Base-by-base conservation (phyloP, 2,888 invertebrate genomes). In the Tridacna gigas region DNA sequence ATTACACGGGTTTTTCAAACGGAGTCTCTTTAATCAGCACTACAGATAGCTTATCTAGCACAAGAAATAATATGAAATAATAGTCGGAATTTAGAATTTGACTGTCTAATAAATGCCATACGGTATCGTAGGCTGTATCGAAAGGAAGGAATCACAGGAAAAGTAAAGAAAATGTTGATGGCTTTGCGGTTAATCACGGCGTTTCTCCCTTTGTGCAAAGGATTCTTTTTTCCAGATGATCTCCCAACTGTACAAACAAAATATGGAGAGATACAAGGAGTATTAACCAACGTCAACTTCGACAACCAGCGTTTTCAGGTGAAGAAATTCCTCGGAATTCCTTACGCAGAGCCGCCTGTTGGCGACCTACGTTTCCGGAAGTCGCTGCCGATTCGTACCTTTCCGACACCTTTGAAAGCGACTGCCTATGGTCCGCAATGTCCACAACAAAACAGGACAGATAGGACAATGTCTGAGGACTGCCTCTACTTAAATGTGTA, bases 401-500 rank as follows among this genome's bases (percentile, higher is more conserved):
- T 22, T 45, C 47, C 48, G 20, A 25, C 74, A 25, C 74, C 74
- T 60, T 79, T 74, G 26, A 15, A 15, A 18, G 79, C 79, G 9
- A 22, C 22, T 18, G 4, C n/a, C 7, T 74, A 56, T 28, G 74
- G 74, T 45, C 66, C 66, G 25, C n/a, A 15, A 0, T 79, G 79
- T 48, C 79, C 74, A 1, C 67, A 67, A 51, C 45, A 15, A n/a
- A 26, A 11, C 20, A 13, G 4, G 12, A 15, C 20, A 28, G 15
- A 28, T 45, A 56, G 0, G 7, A 18, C 13, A 15, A 65, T 56
- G 56, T 74, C 74, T 18, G 89, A 89, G 67, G 89, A 88, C 69
- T 89, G 88, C 56, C 81, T 89, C 20, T 80, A 76, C 22, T 77
- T 89, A 69, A 86, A 89, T 77, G 71, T 89, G 3, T 85, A 78